Percentiles rank a stretch among this genome's conserved stretches.
Conservation (phyloP, 1,140 invertebrate species). For the Sminthurides bifidus region DNA sequence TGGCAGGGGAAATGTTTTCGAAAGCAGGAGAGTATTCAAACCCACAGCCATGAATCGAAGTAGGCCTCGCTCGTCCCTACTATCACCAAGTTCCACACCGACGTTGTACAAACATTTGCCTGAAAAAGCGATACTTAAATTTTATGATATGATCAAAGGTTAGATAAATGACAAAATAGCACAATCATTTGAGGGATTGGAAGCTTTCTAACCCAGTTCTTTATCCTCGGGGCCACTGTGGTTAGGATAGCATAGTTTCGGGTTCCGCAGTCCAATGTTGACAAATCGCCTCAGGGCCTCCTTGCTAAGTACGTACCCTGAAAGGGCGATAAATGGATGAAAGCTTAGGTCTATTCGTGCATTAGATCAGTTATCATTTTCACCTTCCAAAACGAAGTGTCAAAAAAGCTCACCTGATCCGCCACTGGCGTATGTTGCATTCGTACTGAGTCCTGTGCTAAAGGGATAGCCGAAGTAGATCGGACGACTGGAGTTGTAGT, state of each 20-base stretch:
- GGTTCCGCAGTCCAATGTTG: slow-evolving; percentile 34
- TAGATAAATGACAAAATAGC: too few species aligned
- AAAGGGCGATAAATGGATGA: neutral
- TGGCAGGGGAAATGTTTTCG: too few species aligned
- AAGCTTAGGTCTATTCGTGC: neutral
- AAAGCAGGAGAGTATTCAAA: too few species aligned
- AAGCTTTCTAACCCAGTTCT: slow-evolving; percentile 37
- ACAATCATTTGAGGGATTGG: too few species aligned
- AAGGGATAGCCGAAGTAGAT: slow-evolving; percentile 34
- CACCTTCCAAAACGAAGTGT: slow-evolving; percentile 30
- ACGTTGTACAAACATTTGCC: slow-evolving; percentile 51
- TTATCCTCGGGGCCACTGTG: slow-evolving; percentile 43
- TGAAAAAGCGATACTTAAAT: neutral
- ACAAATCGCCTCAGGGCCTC: slow-evolving; percentile 32
- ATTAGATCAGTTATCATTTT: neutral
- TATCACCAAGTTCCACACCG: slow-evolving; percentile 74
- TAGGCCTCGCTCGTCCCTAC: slow-evolving; percentile 65
- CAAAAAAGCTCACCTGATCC: slow-evolving; percentile 43
- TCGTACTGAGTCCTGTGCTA: slow-evolving; percentile 40
- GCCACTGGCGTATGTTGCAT: slow-evolving; percentile 35
- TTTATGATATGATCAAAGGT: neutral
- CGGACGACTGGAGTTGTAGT: slow-evolving; percentile 20
- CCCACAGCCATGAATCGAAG: too few species aligned
- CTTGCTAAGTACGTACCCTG: slow-evolving; percentile 39
- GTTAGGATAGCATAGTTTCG: slow-evolving; percentile 42